Conservation (phyloP, 2,888 invertebrate species). For the Ichneumon xanthorius region DNA sequence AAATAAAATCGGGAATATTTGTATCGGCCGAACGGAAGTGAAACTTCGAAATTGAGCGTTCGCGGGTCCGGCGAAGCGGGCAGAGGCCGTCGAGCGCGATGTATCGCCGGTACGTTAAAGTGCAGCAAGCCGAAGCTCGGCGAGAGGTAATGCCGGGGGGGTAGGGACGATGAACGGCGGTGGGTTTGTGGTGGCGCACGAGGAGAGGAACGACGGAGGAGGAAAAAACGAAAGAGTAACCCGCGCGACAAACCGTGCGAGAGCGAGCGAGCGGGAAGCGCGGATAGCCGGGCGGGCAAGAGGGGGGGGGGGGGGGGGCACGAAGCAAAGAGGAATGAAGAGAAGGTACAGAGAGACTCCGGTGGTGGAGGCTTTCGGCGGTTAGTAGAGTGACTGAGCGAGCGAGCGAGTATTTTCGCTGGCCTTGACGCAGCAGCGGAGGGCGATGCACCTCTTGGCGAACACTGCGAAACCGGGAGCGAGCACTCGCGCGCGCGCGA, state of each 20-base stretch:
- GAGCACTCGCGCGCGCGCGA: constrained; percentile 61
- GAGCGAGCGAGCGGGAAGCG: constrained; percentile 54
- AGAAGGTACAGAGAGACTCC: constrained; percentile 55
- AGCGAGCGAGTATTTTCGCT: constrained; percentile 82
- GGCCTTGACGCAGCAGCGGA: constrained; percentile 85
- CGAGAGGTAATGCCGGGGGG: constrained; percentile 61
- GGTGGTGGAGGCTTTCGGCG: constrained; percentile 79
- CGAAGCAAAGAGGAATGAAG: constrained; percentile 62
- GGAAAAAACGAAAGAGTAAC: constrained; percentile 54
- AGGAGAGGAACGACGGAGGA: constrained; percentile 48
- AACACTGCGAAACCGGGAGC: constrained; percentile 82
- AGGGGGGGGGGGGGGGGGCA: constrained; percentile 48
- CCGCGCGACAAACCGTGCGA: constrained; percentile 59
- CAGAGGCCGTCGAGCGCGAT: constrained; percentile 46
- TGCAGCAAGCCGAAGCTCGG: constrained; percentile 59
- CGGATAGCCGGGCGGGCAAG: constrained; percentile 43
- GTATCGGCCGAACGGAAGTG: background rate
- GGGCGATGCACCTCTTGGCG: constrained; percentile 84
- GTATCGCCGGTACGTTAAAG: constrained; percentile 61
- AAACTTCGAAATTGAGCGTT: constrained; percentile 44
- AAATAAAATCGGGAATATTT: constrained; percentile 8
- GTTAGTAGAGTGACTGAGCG: constrained; percentile 74
- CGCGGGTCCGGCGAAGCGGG: constrained; percentile 23
- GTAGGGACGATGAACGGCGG: constrained; percentile 28
- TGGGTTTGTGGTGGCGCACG: constrained; percentile 27